Evolutionary conservation across 2,113 vertebrate species (phyloP).

Genomic region (Benitochromis conjunctus): DNA sequence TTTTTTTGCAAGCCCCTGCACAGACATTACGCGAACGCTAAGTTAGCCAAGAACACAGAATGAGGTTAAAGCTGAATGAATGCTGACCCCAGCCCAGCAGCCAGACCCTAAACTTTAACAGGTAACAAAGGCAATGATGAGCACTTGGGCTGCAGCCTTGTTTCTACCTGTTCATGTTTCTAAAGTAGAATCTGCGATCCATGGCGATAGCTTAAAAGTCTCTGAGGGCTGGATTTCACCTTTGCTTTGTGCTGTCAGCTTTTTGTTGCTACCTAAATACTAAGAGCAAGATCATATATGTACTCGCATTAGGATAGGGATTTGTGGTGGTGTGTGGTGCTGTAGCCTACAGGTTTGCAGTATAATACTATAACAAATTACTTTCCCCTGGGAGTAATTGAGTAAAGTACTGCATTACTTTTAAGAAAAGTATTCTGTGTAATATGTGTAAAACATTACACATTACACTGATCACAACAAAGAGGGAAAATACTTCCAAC

Average conservation of each 20-base stretch:
- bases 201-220: background rate
- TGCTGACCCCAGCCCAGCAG: background rate
- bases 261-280: background rate
- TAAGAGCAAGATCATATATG: background rate
- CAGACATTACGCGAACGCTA: too few species aligned
- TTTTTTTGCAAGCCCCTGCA: too few species aligned
- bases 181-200: background rate
- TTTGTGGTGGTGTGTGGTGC: background rate
- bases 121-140: background rate
- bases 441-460: too few species aligned
- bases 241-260: accelerated
- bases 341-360: background rate
- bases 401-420: too few species aligned
- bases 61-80: too few species aligned
- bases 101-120: background rate
- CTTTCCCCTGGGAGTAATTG: too few species aligned
- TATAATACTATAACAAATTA: background rate
- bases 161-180: background rate
- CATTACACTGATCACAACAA: too few species aligned
- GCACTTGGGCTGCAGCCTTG: background rate
- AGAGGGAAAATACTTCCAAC: too few species aligned
- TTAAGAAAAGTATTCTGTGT: too few species aligned
- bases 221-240: accelerated
- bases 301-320: background rate
- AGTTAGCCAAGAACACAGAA: too few species aligned